Conservation (phyloP, 2,888 invertebrate genomes). For the Phortica magna region DNA sequence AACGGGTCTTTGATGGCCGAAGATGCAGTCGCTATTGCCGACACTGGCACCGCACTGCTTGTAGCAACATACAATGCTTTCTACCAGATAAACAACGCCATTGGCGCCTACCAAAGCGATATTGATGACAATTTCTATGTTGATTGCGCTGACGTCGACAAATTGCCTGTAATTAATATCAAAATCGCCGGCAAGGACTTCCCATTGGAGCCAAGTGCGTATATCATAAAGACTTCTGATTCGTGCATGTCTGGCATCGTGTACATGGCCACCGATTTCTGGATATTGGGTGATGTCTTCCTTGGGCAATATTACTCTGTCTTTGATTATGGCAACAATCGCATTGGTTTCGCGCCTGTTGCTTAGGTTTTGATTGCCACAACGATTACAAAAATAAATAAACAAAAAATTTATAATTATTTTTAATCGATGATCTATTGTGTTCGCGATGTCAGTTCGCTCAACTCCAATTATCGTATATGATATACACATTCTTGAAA, state of each 20-base stretch:
- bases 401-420: too few relatives aligned
- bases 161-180: slow-evolving; percentile 88
- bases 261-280: slow-evolving; percentile 86
- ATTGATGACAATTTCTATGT: slow-evolving; percentile 87
- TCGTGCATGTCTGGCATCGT: slow-evolving; percentile 94
- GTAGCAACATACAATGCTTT: slow-evolving; percentile 81
- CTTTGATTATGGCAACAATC: slow-evolving; percentile 91
- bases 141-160: slow-evolving; percentile 86
- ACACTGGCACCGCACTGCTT: slow-evolving; percentile 96
- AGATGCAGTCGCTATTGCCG: slow-evolving; percentile 93
- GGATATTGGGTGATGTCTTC: slow-evolving; percentile 98
- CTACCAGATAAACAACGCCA: slow-evolving; percentile 41
- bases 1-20: slow-evolving; percentile 81
- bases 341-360: slow-evolving; percentile 90
- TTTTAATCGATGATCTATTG: not conserved
- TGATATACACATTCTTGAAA: too few relatives aligned
- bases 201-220: slow-evolving; percentile 87
- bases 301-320: slow-evolving; percentile 95
- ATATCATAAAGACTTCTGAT: slow-evolving; percentile 82
- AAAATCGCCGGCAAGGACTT: slow-evolving; percentile 86
- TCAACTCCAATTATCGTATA: too few relatives aligned
- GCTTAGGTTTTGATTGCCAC: slow-evolving; percentile 66
- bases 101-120: slow-evolving; percentile 32
- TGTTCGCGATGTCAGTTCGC: too few relatives aligned
- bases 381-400: not conserved